Evolutionary conservation across 2,797 vertebrate genomes (phyloP).

Genomic region (Pseudochaenichthys georgianus): DNA sequence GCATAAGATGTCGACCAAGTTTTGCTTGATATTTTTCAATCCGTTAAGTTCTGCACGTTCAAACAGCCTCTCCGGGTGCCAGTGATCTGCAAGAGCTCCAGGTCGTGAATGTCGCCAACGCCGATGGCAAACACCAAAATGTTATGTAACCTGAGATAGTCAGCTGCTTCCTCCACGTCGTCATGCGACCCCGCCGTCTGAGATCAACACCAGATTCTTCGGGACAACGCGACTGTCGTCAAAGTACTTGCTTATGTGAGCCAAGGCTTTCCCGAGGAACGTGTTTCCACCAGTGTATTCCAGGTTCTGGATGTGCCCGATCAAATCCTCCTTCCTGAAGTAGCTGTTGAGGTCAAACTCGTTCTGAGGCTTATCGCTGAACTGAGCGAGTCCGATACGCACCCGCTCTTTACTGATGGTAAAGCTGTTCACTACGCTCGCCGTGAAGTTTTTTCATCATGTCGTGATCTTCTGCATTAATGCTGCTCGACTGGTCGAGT

Average conservation of each 20-base stretch:
- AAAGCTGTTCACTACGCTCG: conserved; percentile 73
- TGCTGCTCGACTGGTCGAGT: conserved; percentile 84
- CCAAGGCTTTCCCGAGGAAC: conserved; percentile 68
- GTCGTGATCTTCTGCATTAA: conserved; percentile 51
- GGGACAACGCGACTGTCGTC: conserved; percentile 54
- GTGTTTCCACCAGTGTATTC: conserved; percentile 48
- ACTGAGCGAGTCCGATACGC: conserved; percentile 85
- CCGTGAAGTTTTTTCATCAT: conserved; percentile 78
- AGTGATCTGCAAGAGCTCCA: conserved; percentile 85
- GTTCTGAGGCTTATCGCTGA: conserved; percentile 55
- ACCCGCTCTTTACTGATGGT: conserved; percentile 58
- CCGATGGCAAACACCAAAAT: conserved; percentile 86
- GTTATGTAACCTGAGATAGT: conserved; percentile 61
- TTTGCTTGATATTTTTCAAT: conserved; percentile 73
- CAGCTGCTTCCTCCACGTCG: conserved; percentile 69
- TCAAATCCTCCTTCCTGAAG: conserved; percentile 34
- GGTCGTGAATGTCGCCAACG: conserved; percentile 69
- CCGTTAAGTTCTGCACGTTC: conserved; percentile 65
- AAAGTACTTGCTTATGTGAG: conserved; percentile 67
- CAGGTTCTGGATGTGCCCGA: conserved; percentile 57
- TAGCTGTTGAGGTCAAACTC: conserved; percentile 81
- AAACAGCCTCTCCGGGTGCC: conserved; percentile 74
- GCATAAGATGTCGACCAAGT: conserved; percentile 46
- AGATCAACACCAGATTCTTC: conserved; percentile 89
- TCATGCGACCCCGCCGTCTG: conserved; percentile 84